Conservation (phyloP, 2,797 vertebrate species). For the Peromyscus aztecus region DNA sequence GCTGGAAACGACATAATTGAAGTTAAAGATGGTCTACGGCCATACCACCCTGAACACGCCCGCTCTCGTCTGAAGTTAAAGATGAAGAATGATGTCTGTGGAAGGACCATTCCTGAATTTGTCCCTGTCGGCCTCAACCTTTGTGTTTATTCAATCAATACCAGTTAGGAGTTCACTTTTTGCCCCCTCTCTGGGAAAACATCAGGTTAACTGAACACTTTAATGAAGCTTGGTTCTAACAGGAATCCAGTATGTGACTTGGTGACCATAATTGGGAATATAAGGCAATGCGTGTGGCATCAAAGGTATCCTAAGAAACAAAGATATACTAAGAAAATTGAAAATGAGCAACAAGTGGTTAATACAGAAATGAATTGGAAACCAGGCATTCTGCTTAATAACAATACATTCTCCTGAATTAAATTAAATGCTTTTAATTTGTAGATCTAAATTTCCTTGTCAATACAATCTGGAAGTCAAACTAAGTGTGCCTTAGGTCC, state of each 20-base stretch:
- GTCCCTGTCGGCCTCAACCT: not conserved
- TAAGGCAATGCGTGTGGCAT: not conserved
- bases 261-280: not conserved
- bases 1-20: not conserved
- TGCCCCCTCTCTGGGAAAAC: not conserved
- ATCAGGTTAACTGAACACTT: not conserved
- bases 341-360: not conserved
- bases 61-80: not conserved
- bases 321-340: not conserved
- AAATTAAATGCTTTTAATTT: conserved; percentile 12
- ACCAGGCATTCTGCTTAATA: not conserved
- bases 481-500: not conserved
- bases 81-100: not conserved
- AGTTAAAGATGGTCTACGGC: not conserved
- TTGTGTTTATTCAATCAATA: conserved; percentile 1
- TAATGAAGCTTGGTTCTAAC: not conserved
- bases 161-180: not conserved
- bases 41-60: too few species aligned
- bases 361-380: conserved; percentile 6
- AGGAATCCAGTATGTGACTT: not conserved
- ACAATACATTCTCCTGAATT: not conserved
- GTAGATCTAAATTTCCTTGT: not conserved
- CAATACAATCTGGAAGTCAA: not conserved
- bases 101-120: conserved; percentile 26
- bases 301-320: not conserved